A percentile compares a stretch with the other conserved stretches of the same genome.
Conservation (phyloP, 2,888 invertebrate species). For the Neoitamus cyanurus region DNA sequence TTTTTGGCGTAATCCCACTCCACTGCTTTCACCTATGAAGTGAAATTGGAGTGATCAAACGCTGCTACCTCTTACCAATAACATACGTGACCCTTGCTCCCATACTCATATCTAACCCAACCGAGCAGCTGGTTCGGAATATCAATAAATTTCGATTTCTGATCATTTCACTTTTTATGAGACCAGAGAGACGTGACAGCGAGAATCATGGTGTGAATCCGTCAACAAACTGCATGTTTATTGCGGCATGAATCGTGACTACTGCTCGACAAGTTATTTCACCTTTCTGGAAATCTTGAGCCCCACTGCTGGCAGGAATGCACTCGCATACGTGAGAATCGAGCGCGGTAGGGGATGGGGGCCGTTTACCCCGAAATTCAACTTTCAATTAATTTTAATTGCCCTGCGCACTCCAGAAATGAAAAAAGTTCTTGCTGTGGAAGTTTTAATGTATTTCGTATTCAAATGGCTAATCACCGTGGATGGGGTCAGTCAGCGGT, state of each 20-base stretch:
- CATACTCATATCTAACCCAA: background rate
- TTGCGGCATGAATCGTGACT: background rate
- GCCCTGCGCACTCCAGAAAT: background rate
- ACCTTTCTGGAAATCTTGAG: background rate
- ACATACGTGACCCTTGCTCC: background rate
- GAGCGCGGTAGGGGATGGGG: background rate
- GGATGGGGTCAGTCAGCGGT: background rate
- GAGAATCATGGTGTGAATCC: background rate
- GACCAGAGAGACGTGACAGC: background rate
- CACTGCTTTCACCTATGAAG: background rate
- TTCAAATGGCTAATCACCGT: background rate
- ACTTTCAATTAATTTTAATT: constrained; percentile 1
- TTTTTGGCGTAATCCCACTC: background rate
- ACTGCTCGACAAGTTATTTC: background rate
- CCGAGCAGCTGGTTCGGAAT: background rate
- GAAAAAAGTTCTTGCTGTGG: background rate
- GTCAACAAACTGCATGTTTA: background rate
- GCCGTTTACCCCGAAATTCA: background rate
- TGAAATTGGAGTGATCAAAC: background rate
- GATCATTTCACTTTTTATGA: background rate
- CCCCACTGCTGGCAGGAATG: background rate
- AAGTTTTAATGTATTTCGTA: background rate
- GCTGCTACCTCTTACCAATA: background rate
- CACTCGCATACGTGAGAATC: background rate
- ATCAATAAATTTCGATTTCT: background rate